Evolutionary conservation across 2,888 invertebrate species (phyloP).

Genomic region (Piscicola geometra): DNA sequence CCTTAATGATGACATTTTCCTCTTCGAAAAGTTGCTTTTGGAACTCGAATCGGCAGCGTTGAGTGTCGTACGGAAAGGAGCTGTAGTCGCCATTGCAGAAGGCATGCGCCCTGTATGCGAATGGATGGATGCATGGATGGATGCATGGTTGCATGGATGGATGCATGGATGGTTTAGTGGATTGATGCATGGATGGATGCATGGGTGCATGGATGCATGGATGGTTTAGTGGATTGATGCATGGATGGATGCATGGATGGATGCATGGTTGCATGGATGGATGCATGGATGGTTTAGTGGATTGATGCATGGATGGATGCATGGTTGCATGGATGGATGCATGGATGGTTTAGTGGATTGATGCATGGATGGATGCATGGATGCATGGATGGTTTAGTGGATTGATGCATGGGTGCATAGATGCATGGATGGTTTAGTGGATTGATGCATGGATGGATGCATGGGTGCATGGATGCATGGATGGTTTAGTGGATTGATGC

Average conservation of each 20-base stretch:
- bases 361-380: neutral
- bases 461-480: neutral
- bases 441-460: slow-evolving; percentile 11
- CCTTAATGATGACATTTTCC: too few relatives aligned
- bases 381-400: neutral
- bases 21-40: slow-evolving; percentile 10
- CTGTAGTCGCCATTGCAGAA: slow-evolving; percentile 7
- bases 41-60: slow-evolving; percentile 3
- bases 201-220: neutral
- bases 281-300: neutral
- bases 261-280: neutral
- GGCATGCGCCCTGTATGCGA: neutral
- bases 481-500: slow-evolving; percentile 15
- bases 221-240: neutral
- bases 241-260: slow-evolving; percentile 3
- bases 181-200: neutral
- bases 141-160: neutral
- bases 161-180: neutral
- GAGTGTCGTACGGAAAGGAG: slow-evolving; percentile 21
- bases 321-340: neutral
- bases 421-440: neutral
- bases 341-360: neutral
- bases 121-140: slow-evolving; percentile 11
- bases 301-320: neutral
- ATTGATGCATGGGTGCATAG: neutral